These are phyloP conservation scores for Alexandromys fortis DNA, from an alignment of 2,113 vertebrate species.

Conservation along the genomic window DNA sequence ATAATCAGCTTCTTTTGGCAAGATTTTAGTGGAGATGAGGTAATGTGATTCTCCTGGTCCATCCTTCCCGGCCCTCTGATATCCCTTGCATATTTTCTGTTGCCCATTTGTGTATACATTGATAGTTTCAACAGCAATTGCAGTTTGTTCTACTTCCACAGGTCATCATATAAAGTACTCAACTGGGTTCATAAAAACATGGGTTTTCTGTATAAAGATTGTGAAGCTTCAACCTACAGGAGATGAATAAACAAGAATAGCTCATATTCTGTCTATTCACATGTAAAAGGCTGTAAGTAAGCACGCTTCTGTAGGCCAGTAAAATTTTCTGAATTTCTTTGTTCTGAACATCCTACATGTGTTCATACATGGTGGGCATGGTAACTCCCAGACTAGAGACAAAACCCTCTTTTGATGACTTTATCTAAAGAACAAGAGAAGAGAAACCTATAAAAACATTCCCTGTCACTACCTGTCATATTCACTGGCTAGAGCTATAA, in stretches of 20 bases:
- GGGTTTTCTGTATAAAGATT: neutral
- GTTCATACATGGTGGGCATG: neutral
- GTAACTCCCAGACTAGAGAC: neutral
- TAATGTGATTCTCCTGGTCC: neutral
- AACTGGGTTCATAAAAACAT: neutral
- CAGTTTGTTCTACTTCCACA: neutral
- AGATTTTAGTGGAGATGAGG: neutral
- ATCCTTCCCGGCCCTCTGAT: neutral
- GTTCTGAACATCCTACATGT: neutral
- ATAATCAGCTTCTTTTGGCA: neutral
- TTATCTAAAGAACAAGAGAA: neutral
- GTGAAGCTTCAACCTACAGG: neutral
- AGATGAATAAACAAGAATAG: neutral
- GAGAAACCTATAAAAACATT: neutral
- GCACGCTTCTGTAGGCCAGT: rapidly evolving
- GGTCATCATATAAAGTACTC: neutral
- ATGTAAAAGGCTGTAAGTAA: neutral
- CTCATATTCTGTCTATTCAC: neutral
- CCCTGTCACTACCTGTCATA: neutral
- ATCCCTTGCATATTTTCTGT: neutral
- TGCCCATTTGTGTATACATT: neutral
- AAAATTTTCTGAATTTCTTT: neutral
- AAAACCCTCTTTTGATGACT: rapidly evolving
- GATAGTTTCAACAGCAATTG: neutral
- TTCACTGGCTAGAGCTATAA: neutral